Evolutionary conservation across 1,140 invertebrate species (phyloP), one percentile per base, ranked within the genome.

Genomic region (Pygmarrhopalites habei): DNA sequence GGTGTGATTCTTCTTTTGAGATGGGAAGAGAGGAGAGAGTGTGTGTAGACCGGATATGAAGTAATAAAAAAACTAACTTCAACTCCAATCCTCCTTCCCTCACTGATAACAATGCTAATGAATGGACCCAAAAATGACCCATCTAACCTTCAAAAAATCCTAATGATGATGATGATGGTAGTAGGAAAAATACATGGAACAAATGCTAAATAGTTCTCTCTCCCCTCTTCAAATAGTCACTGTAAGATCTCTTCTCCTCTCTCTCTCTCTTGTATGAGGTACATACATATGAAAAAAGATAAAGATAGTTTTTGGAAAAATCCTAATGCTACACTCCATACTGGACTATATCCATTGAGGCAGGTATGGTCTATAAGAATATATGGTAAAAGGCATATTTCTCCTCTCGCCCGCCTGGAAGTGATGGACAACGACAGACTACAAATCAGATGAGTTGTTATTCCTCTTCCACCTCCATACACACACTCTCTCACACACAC

Each of bases 41-140:
- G 7, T 35, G 32, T 35, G 32, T 17, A 21, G 53, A 56, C 53
- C 53, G 53, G 53, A 56, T 56, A 56, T 56, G 53, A 56, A 56
- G 53, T 56, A 56, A 56, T 56, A 56, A 56, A 56, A n/a, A n/a
- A 56, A 41, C 7, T 56, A 56, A 56, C 51, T 53, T 30, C 23
- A 25, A n/a, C 53, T 39, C 25, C 5, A 41, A 17, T 14, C 30
- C 53, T 56, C 53, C 3, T 32, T 56, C 53, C 3, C 30, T 35
- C 35, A 56, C 30, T 35, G 53, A 56, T 56, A 56, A 56, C 30
- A 41, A 56, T 56, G 53, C 29, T 56, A 56, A 56, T 56, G 53
- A 56, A 56, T 56, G 32, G 53, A 56, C 53, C 53, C 30, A 56
- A 56, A 56, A 56, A 56, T 56, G 53, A 56, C 53, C 53, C 53